Base-by-base conservation (phyloP, 1,140 invertebrate species). In the Heliconius himera region DNA sequence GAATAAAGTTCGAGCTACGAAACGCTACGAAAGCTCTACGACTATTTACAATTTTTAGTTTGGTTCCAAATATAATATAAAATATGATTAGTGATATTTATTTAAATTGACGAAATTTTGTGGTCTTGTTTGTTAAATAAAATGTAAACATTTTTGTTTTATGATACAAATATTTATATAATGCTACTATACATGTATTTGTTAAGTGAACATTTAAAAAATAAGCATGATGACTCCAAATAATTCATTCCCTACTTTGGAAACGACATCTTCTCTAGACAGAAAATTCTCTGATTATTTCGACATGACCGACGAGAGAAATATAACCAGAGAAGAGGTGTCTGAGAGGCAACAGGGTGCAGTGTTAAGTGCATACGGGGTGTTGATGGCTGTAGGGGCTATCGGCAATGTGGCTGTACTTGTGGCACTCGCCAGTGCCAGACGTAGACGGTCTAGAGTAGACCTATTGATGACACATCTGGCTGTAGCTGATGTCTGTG, bases 401-500 rank as follows among this genome's bases (percentile, higher is more conserved):
- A 66, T 66, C 11, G 60, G 60, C n/a, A 66, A 66, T 76, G 22
- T 93, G 49, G 86, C 86, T 0, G 97, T 98, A 29, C 96, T 98
- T 81, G 91, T 97, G 2, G 96, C 97, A 2, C 90, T 98, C 20
- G 96, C 96, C 60, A 94, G 96, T 36, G 96, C 96, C 13, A 93
- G 97, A 3, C 95, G 97, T 41, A 91, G 96, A 60, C 96, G 97
- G 85, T 97, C 97, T 1, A 91, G 97, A 16, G 96, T 98, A 51
- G 97, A 97, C 75, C 85, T 97, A 38, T 96, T 98, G 93, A 97
- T 98, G 86, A 96, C 97, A 77, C 29, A 29, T 29, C 29, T 29
- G 29, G 29, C 29, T 29, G 29, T 29, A 29, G 29, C 29, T 29
- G 29, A 29, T 29, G 29, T 29, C 29, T 29, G 29, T 29, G 29